These are phyloP conservation scores for Sipha flava DNA, from an alignment of 1,140 invertebrate genomes.

Conservation along the genomic window DNA sequence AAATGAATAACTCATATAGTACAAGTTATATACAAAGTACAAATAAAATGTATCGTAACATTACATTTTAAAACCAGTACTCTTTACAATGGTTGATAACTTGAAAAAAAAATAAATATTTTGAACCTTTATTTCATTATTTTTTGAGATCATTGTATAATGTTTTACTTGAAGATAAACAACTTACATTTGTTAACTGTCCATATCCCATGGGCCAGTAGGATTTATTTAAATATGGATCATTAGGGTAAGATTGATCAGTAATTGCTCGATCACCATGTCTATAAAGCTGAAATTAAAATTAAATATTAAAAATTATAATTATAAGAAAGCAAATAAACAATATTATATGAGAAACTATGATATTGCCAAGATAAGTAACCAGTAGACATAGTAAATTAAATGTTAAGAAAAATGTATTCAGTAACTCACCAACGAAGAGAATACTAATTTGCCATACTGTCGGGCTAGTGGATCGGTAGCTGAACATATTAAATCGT, in stretches of 20 bases:
- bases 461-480: neutral
- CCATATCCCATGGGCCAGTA: constrained; percentile 66
- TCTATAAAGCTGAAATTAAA: constrained; percentile 42
- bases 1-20: no score
- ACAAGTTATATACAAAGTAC: no score
- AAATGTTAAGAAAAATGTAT: neutral
- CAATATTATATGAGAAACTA: no score
- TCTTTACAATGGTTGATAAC: no score
- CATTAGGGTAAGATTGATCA: constrained; percentile 59
- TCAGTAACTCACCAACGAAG: neutral
- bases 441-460: neutral
- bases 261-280: constrained; percentile 71
- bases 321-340: neutral
- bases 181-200: constrained; percentile 64
- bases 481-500: neutral
- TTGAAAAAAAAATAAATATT: no score
- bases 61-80: no score
- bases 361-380: neutral
- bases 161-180: no score
- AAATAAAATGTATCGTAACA: no score
- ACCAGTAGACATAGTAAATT: neutral
- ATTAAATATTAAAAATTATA: neutral
- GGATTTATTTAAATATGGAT: constrained; percentile 56
- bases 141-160: no score
- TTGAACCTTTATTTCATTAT: no score